Conservation (phyloP, 2,888 invertebrate species). For the Eucera pruinosa region DNA sequence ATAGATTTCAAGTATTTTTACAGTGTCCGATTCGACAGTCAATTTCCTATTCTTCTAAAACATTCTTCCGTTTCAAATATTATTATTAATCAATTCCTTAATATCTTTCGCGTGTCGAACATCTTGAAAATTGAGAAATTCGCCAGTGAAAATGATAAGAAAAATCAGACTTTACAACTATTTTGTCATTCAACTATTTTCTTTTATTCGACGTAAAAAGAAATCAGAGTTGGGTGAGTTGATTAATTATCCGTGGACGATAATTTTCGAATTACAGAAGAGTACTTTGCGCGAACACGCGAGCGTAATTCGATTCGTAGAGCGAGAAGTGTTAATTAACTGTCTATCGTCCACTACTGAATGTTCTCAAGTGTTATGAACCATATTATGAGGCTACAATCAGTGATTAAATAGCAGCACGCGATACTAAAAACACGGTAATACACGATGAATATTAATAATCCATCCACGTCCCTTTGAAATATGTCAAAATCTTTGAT, state of each 20-base stretch:
- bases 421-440: slow-evolving; percentile 20
- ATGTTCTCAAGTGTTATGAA: slow-evolving; percentile 52
- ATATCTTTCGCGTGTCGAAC: no score
- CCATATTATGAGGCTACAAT: slow-evolving; percentile 46
- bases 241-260: slow-evolving; percentile 20
- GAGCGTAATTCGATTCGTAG: slow-evolving; percentile 22
- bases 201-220: background rate
- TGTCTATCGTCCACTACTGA: slow-evolving; percentile 48
- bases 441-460: slow-evolving; percentile 46
- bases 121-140: no score
- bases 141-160: no score
- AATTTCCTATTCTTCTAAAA: no score
- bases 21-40: no score
- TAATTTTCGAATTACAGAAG: slow-evolving; percentile 23
- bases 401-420: slow-evolving; percentile 29
- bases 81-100: no score
- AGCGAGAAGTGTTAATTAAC: slow-evolving; percentile 54
- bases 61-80: no score
- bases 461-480: slow-evolving; percentile 2
- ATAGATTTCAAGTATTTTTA: no score
- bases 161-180: no score
- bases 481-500: background rate
- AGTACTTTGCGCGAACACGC: slow-evolving; percentile 1
- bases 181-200: background rate
- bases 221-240: background rate